Conservation (phyloP, 2,888 invertebrate genomes). For the Drosophila colorata region DNA sequence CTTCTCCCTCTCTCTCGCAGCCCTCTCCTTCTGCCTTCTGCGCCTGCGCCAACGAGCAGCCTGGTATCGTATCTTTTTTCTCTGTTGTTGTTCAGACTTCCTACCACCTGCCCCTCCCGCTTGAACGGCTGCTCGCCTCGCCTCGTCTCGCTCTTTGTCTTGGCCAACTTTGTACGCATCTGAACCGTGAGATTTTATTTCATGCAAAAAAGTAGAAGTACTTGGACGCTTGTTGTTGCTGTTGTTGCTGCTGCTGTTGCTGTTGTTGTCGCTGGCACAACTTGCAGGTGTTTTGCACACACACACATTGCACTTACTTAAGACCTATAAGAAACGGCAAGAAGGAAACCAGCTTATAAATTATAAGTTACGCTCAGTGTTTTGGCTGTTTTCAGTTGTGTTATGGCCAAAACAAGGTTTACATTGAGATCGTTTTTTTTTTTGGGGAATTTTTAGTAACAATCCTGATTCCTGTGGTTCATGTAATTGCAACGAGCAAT, state of each 20-base stretch:
- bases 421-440: too few relatives aligned
- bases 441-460: slow-evolving; percentile 7
- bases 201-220: slow-evolving; percentile 80
- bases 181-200: slow-evolving; percentile 81
- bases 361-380: slow-evolving; percentile 59
- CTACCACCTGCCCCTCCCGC: slow-evolving; percentile 72
- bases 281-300: slow-evolving; percentile 60
- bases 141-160: slow-evolving; percentile 40
- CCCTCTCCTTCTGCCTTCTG: slow-evolving; percentile 3
- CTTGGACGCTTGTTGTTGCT: slow-evolving; percentile 40
- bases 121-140: slow-evolving; percentile 9
- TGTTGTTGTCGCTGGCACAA: slow-evolving; percentile 27
- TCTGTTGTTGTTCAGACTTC: slow-evolving; percentile 63
- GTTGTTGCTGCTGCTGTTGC: slow-evolving; percentile 16
- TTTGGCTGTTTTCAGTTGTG: slow-evolving; percentile 10
- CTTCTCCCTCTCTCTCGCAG: slow-evolving; percentile 2
- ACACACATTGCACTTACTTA: slow-evolving; percentile 32
- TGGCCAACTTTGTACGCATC: slow-evolving; percentile 77
- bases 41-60: slow-evolving; percentile 35
- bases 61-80: slow-evolving; percentile 45
- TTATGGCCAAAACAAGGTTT: slow-evolving; percentile 27
- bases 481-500: slow-evolving; percentile 1
- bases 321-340: slow-evolving; percentile 25
- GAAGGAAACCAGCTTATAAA: slow-evolving; percentile 76
- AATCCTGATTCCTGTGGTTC: slow-evolving; percentile 3